Conservation (phyloP, 2,113 vertebrate species). For the Elgaria multicarinata region DNA sequence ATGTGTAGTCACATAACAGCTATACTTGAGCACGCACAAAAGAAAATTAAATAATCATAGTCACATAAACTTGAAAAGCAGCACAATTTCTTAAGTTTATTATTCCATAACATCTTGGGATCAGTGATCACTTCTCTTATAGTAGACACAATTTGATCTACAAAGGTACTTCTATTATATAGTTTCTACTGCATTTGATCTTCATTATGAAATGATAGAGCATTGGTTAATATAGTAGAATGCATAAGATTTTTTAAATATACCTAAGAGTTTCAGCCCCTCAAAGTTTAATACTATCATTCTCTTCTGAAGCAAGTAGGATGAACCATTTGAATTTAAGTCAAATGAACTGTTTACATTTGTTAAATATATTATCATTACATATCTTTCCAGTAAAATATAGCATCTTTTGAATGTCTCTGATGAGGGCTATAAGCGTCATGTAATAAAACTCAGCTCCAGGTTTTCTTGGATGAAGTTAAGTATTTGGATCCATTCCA, state of each 20-base stretch:
- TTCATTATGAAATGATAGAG: constrained; percentile 74
- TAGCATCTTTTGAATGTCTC: constrained; percentile 10
- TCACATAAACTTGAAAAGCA: constrained; percentile 82
- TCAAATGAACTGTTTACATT: constrained; percentile 59
- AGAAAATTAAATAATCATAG: constrained; percentile 88
- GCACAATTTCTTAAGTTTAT: constrained; percentile 81
- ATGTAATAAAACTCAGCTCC: background rate
- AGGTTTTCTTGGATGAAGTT: background rate
- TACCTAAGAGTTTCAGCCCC: constrained; percentile 69
- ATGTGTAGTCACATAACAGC: constrained; percentile 84
- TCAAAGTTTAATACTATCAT: constrained; percentile 62
- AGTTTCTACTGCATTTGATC: constrained; percentile 76
- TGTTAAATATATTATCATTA: constrained; percentile 62
- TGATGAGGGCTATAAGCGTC: background rate
- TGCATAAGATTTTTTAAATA: constrained; percentile 67
- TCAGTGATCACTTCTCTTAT: constrained; percentile 78
- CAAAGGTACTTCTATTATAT: constrained; percentile 70
- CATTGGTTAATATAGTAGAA: constrained; percentile 75
- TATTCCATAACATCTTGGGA: constrained; percentile 78
- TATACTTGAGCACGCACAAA: constrained; percentile 85
- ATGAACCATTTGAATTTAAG: constrained; percentile 45
- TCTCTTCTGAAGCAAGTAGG: constrained; percentile 62
- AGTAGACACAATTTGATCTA: constrained; percentile 78
- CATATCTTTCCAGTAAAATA: constrained; percentile 38
- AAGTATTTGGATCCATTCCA: background rate